phyloP scores from a whole-genome alignment of 2,888 invertebrate species.

The Heliconius ismenius region DNA sequence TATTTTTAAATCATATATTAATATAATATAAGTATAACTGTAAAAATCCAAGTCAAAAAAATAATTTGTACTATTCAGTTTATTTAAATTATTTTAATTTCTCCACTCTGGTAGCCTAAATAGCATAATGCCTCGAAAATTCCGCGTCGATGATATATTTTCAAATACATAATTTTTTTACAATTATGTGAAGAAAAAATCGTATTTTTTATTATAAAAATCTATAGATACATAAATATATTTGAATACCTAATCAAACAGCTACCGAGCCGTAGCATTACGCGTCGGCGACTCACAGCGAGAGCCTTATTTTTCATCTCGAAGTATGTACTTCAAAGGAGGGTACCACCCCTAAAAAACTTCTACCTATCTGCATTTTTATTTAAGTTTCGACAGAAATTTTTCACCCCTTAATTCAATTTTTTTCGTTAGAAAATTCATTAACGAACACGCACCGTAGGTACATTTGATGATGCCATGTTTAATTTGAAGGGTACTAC shows the following conservation, averaged over 20 bases:
- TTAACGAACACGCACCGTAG: slow-evolving; percentile 59
- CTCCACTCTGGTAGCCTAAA: no score
- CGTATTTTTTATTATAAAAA: neutral
- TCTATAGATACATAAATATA: neutral
- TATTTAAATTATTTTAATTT: no score
- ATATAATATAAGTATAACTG: no score
- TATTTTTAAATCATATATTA: neutral
- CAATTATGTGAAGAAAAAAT: no score
- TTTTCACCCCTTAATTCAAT: slow-evolving; percentile 72
- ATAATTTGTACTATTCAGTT: no score
- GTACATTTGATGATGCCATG: slow-evolving; percentile 53
- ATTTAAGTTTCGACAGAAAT: slow-evolving; percentile 77
- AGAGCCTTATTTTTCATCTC: slow-evolving; percentile 63
- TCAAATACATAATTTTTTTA: no score
- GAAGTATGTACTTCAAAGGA: slow-evolving; percentile 65
- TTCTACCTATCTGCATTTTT: slow-evolving; percentile 72
- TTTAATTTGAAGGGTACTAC: slow-evolving; percentile 51
- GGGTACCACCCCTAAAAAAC: slow-evolving; percentile 64
- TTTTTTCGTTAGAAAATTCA: slow-evolving; percentile 63
- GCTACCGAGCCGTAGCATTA: slow-evolving; percentile 49
- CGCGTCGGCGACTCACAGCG: slow-evolving; percentile 61
- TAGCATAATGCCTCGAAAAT: no score
- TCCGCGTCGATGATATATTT: no score
- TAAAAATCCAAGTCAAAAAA: no score
- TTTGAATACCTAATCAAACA: slow-evolving; percentile 39